These are phyloP conservation scores for Oplegnathus fasciatus DNA, from an alignment of 2,113 vertebrate species.

Conservation along the genomic window DNA sequence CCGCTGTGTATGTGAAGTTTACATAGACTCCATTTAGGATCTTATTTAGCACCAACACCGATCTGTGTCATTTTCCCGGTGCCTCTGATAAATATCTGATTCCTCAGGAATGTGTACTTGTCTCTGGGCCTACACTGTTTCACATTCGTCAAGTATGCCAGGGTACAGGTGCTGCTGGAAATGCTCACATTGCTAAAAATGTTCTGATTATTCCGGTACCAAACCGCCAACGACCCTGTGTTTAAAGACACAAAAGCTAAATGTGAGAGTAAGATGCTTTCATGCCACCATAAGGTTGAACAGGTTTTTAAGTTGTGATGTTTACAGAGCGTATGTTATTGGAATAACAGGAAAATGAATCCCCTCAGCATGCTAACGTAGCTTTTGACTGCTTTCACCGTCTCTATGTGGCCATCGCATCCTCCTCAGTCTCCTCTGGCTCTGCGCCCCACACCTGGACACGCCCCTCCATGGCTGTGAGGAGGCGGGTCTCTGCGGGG, in stretches of 20 bases:
- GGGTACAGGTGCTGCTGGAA: too few relatives aligned
- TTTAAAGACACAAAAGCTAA: background rate
- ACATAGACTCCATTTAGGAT: background rate
- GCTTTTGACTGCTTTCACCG: background rate
- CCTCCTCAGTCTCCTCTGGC: conserved; percentile 76
- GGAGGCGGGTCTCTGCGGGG: conserved; percentile 87
- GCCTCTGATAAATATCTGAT: too few relatives aligned
- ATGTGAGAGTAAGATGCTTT: background rate
- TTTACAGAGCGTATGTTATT: background rate
- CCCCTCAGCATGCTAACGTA: background rate
- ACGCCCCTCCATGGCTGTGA: conserved; percentile 87
- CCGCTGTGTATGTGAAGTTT: background rate
- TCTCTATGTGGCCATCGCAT: background rate
- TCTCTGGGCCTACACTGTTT: too few relatives aligned
- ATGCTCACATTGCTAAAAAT: too few relatives aligned
- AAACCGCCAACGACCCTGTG: background rate
- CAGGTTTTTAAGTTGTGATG: background rate
- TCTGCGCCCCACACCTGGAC: conserved; percentile 91
- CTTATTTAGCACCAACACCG: too few relatives aligned
- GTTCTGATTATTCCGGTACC: background rate
- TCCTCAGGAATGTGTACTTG: too few relatives aligned
- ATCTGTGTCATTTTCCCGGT: too few relatives aligned
- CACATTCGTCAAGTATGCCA: too few relatives aligned
- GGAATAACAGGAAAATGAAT: background rate
- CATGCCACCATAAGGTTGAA: background rate